Evolutionary conservation across 2,797 vertebrate genomes (phyloP).

Genomic region (Spinibarbus caldwelli): DNA sequence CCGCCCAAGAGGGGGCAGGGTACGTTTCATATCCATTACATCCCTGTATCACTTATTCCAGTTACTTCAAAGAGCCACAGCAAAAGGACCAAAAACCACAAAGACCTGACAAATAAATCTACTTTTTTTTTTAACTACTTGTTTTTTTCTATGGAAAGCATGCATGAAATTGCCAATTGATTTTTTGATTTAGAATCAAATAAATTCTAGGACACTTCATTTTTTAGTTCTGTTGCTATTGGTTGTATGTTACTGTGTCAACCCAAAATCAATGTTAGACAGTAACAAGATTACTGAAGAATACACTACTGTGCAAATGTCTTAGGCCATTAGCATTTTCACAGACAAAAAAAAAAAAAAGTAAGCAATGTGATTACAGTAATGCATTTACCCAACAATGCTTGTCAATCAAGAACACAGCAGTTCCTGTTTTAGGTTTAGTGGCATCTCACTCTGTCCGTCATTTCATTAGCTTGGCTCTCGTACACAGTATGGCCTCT

Average conservation of each 20-base stretch:
- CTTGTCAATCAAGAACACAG: constrained; percentile 47
- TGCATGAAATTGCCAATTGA: background rate
- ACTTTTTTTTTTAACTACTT: background rate
- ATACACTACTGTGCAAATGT: background rate
- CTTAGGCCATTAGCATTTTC: background rate
- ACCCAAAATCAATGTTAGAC: background rate
- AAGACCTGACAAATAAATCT: background rate
- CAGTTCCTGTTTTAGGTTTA: constrained; percentile 16
- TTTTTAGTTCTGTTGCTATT: background rate
- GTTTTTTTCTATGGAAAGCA: background rate
- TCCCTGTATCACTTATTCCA: background rate
- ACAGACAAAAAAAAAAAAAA: background rate
- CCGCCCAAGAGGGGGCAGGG: constrained; percentile 85
- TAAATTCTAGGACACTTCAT: background rate
- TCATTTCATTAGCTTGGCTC: constrained; percentile 36
- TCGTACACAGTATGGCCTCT: constrained; percentile 41
- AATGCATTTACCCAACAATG: constrained; percentile 41
- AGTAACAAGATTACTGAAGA: background rate
- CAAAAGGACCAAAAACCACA: background rate
- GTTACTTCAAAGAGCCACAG: background rate
- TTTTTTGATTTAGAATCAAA: background rate
- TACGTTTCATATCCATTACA: constrained; percentile 65
- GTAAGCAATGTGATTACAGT: constrained; percentile 11
- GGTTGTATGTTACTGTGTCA: background rate
- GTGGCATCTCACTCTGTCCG: constrained; percentile 24